A percentile compares a stretch with the other conserved stretches of the same genome.
Conservation (phyloP, 92 coral and sea anemone genomes). For the Hydrozoanthus gracilis region DNA sequence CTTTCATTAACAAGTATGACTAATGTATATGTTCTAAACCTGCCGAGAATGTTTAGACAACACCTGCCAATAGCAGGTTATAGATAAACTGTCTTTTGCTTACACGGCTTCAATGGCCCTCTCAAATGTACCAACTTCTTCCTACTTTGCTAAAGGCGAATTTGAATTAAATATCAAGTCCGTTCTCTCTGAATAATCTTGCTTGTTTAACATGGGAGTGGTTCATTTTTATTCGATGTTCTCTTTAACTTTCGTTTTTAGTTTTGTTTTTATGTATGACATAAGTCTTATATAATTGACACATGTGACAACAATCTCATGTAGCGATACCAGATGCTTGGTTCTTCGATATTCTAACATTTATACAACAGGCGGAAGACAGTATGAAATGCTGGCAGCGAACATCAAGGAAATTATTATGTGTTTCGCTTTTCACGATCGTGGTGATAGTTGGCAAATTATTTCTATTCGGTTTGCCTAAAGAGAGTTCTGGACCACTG, state of each 20-base stretch:
- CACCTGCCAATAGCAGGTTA: conserved; percentile 31
- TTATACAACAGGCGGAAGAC: not conserved
- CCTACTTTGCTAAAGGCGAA: not conserved
- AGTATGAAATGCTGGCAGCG: conserved; percentile 36
- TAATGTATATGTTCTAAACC: conserved; percentile 18
- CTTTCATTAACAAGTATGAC: conserved; percentile 15
- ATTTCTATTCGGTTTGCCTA: conserved; percentile 22
- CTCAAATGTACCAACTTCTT: not conserved
- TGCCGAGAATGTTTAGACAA: not conserved
- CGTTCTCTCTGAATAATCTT: not conserved
- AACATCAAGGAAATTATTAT: not conserved
- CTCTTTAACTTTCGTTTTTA: not conserved
- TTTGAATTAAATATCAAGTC: not conserved
- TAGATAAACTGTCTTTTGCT: not conserved
- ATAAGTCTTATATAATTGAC: conserved; percentile 32
- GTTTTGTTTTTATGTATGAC: conserved; percentile 39
- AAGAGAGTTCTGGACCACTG: not conserved
- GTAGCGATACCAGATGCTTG: conserved; percentile 33
- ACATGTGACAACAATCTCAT: not conserved
- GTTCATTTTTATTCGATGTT: not conserved
- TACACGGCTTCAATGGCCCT: not conserved
- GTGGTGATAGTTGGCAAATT: conserved; percentile 25
- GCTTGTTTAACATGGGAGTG: not conserved
- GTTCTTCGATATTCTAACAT: not conserved
- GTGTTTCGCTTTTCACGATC: conserved; percentile 1